These are phyloP conservation scores for Ashinkailepas kermadecensis DNA, from an alignment of 2,888 invertebrate genomes.

Conservation along the genomic window DNA sequence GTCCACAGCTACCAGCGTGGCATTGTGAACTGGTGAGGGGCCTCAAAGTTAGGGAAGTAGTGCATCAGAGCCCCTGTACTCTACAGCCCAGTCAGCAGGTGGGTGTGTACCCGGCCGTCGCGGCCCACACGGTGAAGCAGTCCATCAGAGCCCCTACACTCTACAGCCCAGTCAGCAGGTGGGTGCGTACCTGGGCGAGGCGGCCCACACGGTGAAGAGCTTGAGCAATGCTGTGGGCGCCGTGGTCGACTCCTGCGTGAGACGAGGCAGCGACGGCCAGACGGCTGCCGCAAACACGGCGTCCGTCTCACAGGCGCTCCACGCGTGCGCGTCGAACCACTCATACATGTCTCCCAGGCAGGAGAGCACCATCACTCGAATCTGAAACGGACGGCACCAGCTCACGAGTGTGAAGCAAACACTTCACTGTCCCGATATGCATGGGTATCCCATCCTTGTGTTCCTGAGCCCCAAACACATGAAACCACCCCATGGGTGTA, in stretches of 20 bases:
- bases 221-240: constrained; percentile 69
- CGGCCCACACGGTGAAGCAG: constrained; percentile 68
- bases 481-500: too few relatives aligned
- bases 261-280: constrained; percentile 67
- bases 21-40: too few relatives aligned
- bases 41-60: too few relatives aligned
- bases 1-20: too few relatives aligned
- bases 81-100: too few relatives aligned
- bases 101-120: constrained; percentile 55
- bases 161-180: too few relatives aligned
- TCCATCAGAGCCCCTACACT: too few relatives aligned
- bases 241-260: constrained; percentile 71
- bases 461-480: too few relatives aligned
- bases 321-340: constrained; percentile 67
- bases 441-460: too few relatives aligned
- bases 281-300: constrained; percentile 68
- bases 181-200: constrained; percentile 56
- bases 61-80: too few relatives aligned
- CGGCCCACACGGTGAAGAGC: constrained; percentile 70
- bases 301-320: constrained; percentile 61
- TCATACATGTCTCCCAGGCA: constrained; percentile 51
- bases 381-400: background rate
- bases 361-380: background rate
- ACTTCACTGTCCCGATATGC: too few relatives aligned
- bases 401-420: too few relatives aligned